Evolutionary conservation across 2,888 invertebrate species (phyloP), one percentile per base, ranked within the genome.

Genomic region (Abscondita cerata): DNA sequence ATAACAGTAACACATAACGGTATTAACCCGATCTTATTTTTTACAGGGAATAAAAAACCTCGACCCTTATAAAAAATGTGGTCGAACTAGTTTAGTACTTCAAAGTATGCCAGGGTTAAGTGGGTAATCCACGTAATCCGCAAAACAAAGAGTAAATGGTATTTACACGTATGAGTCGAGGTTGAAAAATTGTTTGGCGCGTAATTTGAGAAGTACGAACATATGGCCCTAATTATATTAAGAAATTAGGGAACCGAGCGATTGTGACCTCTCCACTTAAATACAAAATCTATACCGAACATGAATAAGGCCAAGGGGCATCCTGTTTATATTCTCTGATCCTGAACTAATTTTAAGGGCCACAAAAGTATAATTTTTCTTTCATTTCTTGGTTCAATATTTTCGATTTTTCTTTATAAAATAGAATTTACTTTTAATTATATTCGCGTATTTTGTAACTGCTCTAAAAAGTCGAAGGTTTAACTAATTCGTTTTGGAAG

Each of bases 181-280:
- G 18, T 12, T n/a, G 18, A 12, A 11, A 51, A 31, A 51, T 52
- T 33, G 25, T 19, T 18, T 31, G 12, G 1, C 34, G 5, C 15
- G 16, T 41, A 51, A 57, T 25, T 16, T 15, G 11, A 51, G 33
- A 12, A 40, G 18, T 18, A 13, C 5, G 46, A 40, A 31, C 62
- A 62, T 25, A 52, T 62, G 62, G 62, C 51, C 47, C 52, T 62
- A 52, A 62, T 62, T 62, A 54, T 19, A 19, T 18, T 41, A 36
- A 46, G 33, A 16, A 41, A 44, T 58, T 58, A 52, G 51, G 54
- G 44, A 58, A 58, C 46, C 52, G 44, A 51, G 58, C 34, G 58
- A 52, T 41, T 58, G 51, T 58, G 57, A 56, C 62, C 56, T 56
- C 56, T 47, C 62, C 56, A 57, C 62, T 62, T 62, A 48, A 61